These are phyloP conservation scores for Phylloscopus trochiloides DNA, from an alignment of 2,113 vertebrate genomes.

Conservation along the genomic window DNA sequence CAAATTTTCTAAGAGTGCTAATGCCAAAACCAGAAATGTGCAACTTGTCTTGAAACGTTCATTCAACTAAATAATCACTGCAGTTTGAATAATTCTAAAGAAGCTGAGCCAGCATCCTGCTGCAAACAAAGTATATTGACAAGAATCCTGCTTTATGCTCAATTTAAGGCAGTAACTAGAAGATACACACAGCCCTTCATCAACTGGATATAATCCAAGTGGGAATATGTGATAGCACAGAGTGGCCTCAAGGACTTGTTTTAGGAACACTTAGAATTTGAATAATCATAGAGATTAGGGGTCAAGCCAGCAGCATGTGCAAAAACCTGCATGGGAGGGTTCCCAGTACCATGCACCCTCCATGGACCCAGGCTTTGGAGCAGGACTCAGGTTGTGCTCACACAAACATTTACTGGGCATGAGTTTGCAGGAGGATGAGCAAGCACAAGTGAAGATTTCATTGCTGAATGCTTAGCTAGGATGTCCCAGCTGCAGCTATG, in stretches of 20 bases:
- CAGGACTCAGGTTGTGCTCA: rapidly evolving
- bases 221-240: not conserved
- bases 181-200: not conserved
- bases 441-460: not conserved
- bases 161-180: not conserved
- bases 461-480: not conserved
- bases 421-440: not conserved
- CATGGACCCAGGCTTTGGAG: not conserved
- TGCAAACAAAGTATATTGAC: not conserved
- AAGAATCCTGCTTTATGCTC: not conserved
- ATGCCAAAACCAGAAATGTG: not conserved
- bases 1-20: not conserved
- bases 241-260: not conserved
- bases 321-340: not conserved
- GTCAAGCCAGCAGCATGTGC: not conserved
- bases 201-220: not conserved
- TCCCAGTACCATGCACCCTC: not conserved
- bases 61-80: not conserved
- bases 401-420: not conserved
- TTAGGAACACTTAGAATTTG: not conserved
- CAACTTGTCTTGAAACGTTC: not conserved
- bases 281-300: not conserved
- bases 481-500: not conserved
- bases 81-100: not conserved
- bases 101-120: not conserved